phyloP scores from a whole-genome alignment of 1,140 invertebrate genomes.

The Calephelis virginiensis region DNA sequence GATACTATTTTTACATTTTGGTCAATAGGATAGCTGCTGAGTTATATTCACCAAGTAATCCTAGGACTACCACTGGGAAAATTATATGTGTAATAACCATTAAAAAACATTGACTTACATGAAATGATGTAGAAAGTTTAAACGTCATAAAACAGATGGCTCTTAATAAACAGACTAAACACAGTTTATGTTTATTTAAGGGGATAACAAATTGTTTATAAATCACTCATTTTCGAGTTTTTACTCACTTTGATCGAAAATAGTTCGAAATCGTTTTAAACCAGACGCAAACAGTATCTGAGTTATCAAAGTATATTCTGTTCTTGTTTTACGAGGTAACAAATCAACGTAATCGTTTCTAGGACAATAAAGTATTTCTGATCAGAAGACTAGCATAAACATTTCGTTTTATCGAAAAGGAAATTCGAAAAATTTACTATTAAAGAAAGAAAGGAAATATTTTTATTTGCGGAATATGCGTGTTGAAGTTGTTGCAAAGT shows the following conservation, averaged over 20 bases:
- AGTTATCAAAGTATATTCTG: constrained; percentile 15
- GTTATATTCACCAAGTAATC: no score
- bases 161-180: constrained; percentile 7
- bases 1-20: no score
- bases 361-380: constrained; percentile 12
- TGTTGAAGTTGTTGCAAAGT: no score
- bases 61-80: no score
- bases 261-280: constrained; percentile 12
- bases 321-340: constrained; percentile 8
- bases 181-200: constrained; percentile 4
- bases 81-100: no score
- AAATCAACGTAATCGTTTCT: constrained; percentile 11
- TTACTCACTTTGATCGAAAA: constrained; percentile 14
- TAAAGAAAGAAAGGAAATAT: no score
- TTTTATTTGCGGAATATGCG: no score
- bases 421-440: no score
- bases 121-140: neutral
- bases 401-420: no score
- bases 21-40: no score
- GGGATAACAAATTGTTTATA: constrained; percentile 11
- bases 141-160: constrained; percentile 9
- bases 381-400: neutral
- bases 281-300: constrained; percentile 13
- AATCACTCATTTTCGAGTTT: constrained; percentile 6
- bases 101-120: neutral